Evolutionary conservation across 2,797 vertebrate species (phyloP), one percentile per base, ranked within the genome.

Genomic region (Loris lydekkerianus): DNA sequence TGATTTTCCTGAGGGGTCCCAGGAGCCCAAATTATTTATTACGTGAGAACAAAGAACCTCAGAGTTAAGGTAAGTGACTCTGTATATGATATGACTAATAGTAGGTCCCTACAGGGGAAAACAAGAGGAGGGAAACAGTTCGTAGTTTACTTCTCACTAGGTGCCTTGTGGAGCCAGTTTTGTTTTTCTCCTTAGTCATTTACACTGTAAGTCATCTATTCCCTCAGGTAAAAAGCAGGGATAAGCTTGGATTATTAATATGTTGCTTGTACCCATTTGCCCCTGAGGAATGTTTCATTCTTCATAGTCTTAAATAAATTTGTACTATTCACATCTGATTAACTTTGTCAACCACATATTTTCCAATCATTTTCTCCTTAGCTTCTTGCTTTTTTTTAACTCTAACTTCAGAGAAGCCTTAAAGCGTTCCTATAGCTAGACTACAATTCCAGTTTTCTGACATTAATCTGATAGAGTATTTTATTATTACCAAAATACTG

Each of bases 1-100:
- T 98, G 97, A 98, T 98, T 98, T 98, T 98, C 97, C 98, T 98
- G 95, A 95, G 97, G 94, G 96, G 94, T 98, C 96, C 91, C 49
- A 23, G 95, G 97, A 98, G 96, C 96, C 95, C 0, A 0, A 85
- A 97, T 97, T 98, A 98, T 98, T 98, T 98, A 98, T 98, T 97
- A 94, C 96, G 95, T 97, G 61, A 97, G 97, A 98, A 98, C 98
- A 99, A 98, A 98, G 98, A 96, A 96, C 90, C 95, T 98, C 97
- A 98, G 96, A 98, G 95, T 98, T 97, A 96, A 98, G 91, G 96
- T 97, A 98, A 96, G 97, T 93, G 95, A 82, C 37, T 20, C 23
- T 40, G 91, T 31, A 7, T 94, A 81, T 97, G 97, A 98, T 98
- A 95, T 31, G 92, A 96, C 94, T 77, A 86, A 90, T 91, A 97